A percentile compares a stretch with the other conserved stretches of the same genome.
phyloP scores from a whole-genome alignment of 2,797 vertebrate genomes.

The Potorous gilbertii region DNA sequence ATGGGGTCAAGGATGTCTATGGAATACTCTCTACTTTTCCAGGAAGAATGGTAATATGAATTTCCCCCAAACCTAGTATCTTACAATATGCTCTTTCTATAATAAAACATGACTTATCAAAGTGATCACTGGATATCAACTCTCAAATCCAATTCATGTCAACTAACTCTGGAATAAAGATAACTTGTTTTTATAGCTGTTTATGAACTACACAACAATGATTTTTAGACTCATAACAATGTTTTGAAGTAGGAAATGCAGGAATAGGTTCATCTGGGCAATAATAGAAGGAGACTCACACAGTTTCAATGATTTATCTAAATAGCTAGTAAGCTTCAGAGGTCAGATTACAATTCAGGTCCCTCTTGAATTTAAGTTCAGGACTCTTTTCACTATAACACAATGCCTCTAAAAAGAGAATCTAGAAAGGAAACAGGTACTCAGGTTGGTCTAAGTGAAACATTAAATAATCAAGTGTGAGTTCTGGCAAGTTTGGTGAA shows the following conservation, averaged over 20 bases:
- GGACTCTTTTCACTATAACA: neutral
- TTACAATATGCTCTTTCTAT: neutral
- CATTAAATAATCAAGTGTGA: conserved; percentile 4
- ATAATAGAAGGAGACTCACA: neutral
- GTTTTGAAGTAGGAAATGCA: neutral
- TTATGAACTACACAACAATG: neutral
- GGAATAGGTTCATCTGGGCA: neutral
- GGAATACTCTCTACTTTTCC: neutral
- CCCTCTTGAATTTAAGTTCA: neutral
- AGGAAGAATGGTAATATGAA: neutral
- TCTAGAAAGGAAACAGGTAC: neutral
- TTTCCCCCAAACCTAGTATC: neutral
- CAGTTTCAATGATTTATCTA: neutral
- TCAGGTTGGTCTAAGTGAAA: neutral
- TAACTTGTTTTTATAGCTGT: neutral
- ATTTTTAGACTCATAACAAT: neutral
- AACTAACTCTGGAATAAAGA: neutral
- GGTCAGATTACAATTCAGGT: neutral
- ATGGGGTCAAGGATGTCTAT: neutral
- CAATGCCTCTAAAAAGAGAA: neutral
- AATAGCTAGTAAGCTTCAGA: neutral
- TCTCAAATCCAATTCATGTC: neutral
- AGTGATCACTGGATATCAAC: too few relatives aligned
- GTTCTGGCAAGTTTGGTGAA: conserved; percentile 37
- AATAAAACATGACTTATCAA: too few relatives aligned